A percentile compares a stretch with the other conserved stretches of the same genome.
phyloP scores from a whole-genome alignment of 1,140 invertebrate genomes.

The Bombyx mori region DNA sequence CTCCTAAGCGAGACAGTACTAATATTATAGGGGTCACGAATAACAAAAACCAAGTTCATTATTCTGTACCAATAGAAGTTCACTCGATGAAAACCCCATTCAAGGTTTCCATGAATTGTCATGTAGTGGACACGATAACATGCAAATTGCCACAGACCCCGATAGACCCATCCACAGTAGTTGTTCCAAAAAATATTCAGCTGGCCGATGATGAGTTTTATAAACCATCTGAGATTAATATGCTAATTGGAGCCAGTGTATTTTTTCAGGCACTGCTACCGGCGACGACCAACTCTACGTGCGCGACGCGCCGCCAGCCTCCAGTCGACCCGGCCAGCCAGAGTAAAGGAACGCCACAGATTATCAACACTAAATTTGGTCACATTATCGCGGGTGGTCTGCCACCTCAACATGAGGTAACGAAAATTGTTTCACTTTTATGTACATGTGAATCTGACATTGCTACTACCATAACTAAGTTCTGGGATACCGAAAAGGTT shows the following conservation, averaged over 20 bases:
- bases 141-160: neutral
- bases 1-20: neutral
- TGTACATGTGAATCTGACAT: constrained; percentile 3
- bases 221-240: neutral
- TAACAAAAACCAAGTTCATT: neutral
- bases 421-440: no score
- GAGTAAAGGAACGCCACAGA: no score
- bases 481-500: neutral
- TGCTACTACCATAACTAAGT: neutral
- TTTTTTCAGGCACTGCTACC: neutral
- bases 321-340: no score
- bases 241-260: neutral
- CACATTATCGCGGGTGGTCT: no score
- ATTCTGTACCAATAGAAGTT: neutral
- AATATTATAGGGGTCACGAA: constrained; percentile 1
- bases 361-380: no score
- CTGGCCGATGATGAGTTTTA: neutral
- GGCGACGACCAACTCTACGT: no score
- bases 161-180: neutral
- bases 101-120: neutral
- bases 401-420: no score
- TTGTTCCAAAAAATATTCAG: neutral
- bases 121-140: constrained; percentile 3
- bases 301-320: no score
- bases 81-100: constrained; percentile 1